Percentiles rank a stretch among this genome's conserved stretches.
These are phyloP conservation scores for Garrulus glandarius DNA, from an alignment of 2,797 vertebrate genomes.

Conservation along the genomic window DNA sequence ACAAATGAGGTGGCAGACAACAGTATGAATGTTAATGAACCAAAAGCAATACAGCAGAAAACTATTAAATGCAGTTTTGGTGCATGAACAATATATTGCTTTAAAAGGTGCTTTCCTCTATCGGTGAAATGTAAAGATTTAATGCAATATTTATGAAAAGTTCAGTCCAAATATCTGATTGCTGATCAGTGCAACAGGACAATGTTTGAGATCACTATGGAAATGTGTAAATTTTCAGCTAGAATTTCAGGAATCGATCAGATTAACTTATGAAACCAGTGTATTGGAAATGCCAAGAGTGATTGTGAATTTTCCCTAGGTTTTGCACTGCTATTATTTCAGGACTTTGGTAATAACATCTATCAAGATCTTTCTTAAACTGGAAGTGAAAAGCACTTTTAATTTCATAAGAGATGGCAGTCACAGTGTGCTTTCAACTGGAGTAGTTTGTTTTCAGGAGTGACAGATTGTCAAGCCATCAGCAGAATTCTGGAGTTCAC, in stretches of 20 bases:
- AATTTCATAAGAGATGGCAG: neutral
- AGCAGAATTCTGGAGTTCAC: neutral
- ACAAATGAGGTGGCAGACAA: conserved; percentile 64
- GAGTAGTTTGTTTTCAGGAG: neutral
- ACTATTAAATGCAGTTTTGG: conserved; percentile 65
- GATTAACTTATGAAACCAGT: neutral
- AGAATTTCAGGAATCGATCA: neutral
- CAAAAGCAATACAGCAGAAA: conserved; percentile 49
- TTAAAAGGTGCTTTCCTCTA: conserved; percentile 42
- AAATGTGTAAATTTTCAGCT: conserved; percentile 39
- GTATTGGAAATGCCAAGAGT: neutral
- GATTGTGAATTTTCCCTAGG: neutral
- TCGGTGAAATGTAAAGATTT: conserved; percentile 28
- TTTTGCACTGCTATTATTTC: neutral
- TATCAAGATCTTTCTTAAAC: neutral
- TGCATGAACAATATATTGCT: conserved; percentile 59
- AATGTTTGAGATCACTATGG: neutral
- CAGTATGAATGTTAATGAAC: conserved; percentile 68
- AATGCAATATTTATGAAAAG: conserved; percentile 3
- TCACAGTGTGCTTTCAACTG: neutral
- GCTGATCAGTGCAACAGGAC: neutral
- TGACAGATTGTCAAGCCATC: neutral
- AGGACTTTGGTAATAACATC: neutral
- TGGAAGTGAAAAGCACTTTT: neutral
- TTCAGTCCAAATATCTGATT: neutral